Conservation (phyloP, 2,797 vertebrate genomes). For the Triplophysa yarkandensis region DNA sequence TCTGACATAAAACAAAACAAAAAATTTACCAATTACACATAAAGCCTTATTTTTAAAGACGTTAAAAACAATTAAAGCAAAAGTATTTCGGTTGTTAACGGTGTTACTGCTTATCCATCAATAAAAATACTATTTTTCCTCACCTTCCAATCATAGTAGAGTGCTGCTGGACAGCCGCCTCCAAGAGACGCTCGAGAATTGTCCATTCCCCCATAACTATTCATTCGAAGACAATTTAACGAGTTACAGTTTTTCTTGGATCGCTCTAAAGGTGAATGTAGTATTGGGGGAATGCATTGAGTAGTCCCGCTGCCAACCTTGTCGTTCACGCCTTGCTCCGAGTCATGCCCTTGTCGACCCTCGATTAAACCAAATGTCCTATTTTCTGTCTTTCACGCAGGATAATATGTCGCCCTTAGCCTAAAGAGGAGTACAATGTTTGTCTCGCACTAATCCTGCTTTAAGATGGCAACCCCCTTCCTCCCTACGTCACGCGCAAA, state of each 20-base stretch:
- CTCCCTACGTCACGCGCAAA: slow-evolving; percentile 76
- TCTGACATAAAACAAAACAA: neutral
- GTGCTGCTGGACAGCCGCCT: slow-evolving; percentile 71
- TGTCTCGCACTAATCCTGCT: slow-evolving; percentile 80
- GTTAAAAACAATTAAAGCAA: neutral
- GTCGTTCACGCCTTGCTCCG: slow-evolving; percentile 30
- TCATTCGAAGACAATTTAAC: slow-evolving; percentile 41
- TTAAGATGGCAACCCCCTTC: slow-evolving; percentile 83
- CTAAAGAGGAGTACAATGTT: slow-evolving; percentile 68
- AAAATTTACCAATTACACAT: neutral
- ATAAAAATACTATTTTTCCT: slow-evolving; percentile 58
- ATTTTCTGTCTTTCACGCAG: slow-evolving; percentile 50
- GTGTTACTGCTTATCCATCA: slow-evolving; percentile 3
- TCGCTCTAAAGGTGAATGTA: slow-evolving; percentile 26
- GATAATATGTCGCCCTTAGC: slow-evolving; percentile 36
- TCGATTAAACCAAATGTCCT: slow-evolving; percentile 44
- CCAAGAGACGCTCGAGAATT: slow-evolving; percentile 78
- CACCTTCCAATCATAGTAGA: too few relatives aligned
- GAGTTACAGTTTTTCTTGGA: slow-evolving; percentile 39
- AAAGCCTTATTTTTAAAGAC: neutral
- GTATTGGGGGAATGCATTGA: slow-evolving; percentile 45
- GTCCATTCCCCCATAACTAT: slow-evolving; percentile 78
- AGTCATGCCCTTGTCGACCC: slow-evolving; percentile 17
- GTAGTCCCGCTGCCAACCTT: slow-evolving; percentile 38
- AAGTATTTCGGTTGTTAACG: neutral